These are phyloP conservation scores for Paraplagusia blochii DNA, from an alignment of 2,113 vertebrate species.

Conservation along the genomic window DNA sequence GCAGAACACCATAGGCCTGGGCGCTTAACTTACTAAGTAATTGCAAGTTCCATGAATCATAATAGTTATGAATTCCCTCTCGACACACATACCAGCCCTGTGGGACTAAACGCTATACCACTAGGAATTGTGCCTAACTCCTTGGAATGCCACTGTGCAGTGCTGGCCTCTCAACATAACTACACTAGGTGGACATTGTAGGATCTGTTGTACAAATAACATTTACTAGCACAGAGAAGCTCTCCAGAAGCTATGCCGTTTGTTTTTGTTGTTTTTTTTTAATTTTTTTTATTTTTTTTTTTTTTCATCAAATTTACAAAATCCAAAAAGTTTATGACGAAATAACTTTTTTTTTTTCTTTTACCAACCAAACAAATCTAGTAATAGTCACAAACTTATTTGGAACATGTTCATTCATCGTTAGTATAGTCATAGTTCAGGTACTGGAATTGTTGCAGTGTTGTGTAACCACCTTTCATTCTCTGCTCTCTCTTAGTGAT, in stretches of 20 bases:
- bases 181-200: conserved; percentile 10
- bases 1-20: conserved; percentile 64
- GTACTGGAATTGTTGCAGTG: too few relatives aligned
- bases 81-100: conserved; percentile 28
- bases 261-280: too few relatives aligned
- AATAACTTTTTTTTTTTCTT: too few relatives aligned
- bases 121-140: conserved; percentile 40
- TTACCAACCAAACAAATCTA: too few relatives aligned
- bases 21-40: conserved; percentile 73
- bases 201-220: conserved; percentile 45
- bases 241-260: conserved; percentile 23
- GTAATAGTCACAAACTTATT: too few relatives aligned
- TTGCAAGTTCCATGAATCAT: conserved; percentile 76
- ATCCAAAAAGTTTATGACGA: too few relatives aligned
- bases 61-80: conserved; percentile 68
- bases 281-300: too few relatives aligned
- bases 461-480: too few relatives aligned
- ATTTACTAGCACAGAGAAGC: conserved; percentile 27
- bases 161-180: conserved; percentile 23
- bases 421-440: too few relatives aligned
- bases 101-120: conserved; percentile 40
- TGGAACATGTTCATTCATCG: too few relatives aligned
- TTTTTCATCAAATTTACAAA: too few relatives aligned
- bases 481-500: too few relatives aligned
- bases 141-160: conserved; percentile 49